phyloP scores from a whole-genome alignment of 2,113 vertebrate genomes.

The Tachysurus vachellii region DNA sequence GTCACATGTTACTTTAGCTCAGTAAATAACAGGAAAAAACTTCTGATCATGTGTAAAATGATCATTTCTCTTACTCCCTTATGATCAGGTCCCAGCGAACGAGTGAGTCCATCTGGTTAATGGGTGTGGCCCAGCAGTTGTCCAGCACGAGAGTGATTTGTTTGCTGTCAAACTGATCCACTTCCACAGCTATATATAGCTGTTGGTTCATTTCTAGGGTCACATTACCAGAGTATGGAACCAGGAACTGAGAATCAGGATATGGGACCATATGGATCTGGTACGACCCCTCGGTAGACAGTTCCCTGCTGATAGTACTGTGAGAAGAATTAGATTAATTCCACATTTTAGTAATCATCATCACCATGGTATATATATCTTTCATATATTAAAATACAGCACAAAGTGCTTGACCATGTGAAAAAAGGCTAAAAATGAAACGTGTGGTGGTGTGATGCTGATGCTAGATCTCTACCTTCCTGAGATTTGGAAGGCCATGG shows the following conservation, averaged over 20 bases:
- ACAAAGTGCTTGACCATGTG: not conserved
- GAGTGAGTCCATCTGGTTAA: not conserved
- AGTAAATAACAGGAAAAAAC: no score
- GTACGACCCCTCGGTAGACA: conserved; percentile 48
- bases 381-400: not conserved
- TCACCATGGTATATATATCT: no score
- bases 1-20: no score
- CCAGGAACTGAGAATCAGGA: conserved; percentile 23
- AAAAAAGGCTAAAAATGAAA: not conserved
- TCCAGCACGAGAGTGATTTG: conserved; percentile 52
- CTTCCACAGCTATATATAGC: conserved; percentile 46
- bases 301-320: conserved; percentile 46
- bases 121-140: conserved; percentile 59
- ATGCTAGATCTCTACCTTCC: conserved; percentile 6
- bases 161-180: conserved; percentile 32
- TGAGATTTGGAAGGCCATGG: conserved; percentile 25
- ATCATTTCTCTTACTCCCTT: conserved; percentile 50
- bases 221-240: not conserved
- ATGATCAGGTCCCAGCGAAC: conserved; percentile 55
- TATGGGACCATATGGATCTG: conserved; percentile 49
- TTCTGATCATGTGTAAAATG: no score
- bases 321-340: not conserved
- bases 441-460: not conserved
- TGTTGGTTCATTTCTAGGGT: conserved; percentile 42
- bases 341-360: no score